Evolutionary conservation across 2,888 invertebrate genomes (phyloP).

Genomic region (Luperina testacea): DNA sequence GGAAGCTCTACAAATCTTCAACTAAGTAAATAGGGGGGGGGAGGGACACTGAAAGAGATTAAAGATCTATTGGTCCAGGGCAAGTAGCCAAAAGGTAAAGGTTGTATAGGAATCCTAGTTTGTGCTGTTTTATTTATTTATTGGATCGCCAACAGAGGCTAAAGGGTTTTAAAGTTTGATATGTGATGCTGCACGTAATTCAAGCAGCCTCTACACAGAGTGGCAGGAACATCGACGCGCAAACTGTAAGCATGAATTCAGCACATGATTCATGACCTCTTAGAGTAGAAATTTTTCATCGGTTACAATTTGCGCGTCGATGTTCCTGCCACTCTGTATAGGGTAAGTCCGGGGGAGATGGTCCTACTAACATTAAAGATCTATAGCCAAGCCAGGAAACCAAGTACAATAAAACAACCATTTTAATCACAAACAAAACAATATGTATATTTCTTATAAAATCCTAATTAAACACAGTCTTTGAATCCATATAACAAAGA

Average conservation of each 20-base stretch:
- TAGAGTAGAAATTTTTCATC: neutral
- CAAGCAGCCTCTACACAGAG: neutral
- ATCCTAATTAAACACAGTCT: too few species aligned
- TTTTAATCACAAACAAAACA: too few species aligned
- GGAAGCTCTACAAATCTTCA: neutral
- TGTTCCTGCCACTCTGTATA: neutral
- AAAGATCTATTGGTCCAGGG: neutral
- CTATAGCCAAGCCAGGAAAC: too few species aligned
- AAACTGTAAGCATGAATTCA: neutral
- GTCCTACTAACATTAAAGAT: too few species aligned
- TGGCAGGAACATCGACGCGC: neutral
- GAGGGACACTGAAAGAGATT: neutral
- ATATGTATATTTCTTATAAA: too few species aligned
- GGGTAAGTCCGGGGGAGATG: too few species aligned
- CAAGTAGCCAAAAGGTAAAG: neutral
- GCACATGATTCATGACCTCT: neutral
- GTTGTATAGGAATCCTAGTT: neutral
- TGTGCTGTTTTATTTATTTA: too few species aligned
- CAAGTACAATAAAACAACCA: too few species aligned
- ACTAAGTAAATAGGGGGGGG: neutral
- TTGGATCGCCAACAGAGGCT: too few species aligned
- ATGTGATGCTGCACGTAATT: slow-evolving; percentile 4
- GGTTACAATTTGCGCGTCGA: neutral
- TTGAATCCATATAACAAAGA: too few species aligned
- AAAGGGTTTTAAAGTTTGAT: neutral